Evolutionary conservation across 35 echinoderm and acorn worm species (phyloP).

Genomic region (Lytechinus variegatus): DNA sequence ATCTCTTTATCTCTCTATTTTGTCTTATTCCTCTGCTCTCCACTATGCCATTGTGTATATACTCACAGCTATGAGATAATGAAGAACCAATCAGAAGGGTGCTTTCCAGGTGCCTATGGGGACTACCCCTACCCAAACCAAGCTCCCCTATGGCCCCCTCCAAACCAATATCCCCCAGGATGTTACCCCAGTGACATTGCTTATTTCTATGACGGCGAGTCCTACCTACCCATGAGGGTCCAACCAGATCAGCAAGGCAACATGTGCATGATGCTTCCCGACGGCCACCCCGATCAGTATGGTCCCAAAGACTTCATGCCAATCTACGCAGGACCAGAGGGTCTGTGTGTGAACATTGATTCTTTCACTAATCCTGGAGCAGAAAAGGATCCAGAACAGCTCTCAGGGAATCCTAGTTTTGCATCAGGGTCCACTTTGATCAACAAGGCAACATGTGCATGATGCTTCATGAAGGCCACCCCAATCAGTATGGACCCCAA

Average conservation of each 20-base stretch:
- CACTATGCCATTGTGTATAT: too few relatives aligned
- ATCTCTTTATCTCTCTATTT: too few relatives aligned
- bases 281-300: not conserved
- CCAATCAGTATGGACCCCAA: not conserved
- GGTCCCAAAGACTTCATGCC: not conserved
- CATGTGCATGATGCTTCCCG: constrained; percentile 1
- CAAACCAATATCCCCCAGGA: not conserved
- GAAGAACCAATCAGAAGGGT: not conserved
- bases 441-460: not conserved
- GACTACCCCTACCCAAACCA: not conserved
- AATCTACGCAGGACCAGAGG: not conserved
- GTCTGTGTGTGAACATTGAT: not conserved
- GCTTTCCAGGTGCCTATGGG: not conserved
- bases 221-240: not conserved
- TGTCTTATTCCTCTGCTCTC: too few relatives aligned
- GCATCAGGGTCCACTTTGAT: not conserved
- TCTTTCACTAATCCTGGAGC: too few relatives aligned
- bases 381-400: too few relatives aligned
- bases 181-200: not conserved
- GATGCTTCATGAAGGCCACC: constrained; percentile 1
- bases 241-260: not conserved
- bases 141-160: not conserved
- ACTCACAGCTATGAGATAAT: not conserved
- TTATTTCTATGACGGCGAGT: not conserved
- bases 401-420: not conserved